Evolutionary conservation across 2,113 vertebrate genomes (phyloP).

Genomic region (Canis aureus): DNA sequence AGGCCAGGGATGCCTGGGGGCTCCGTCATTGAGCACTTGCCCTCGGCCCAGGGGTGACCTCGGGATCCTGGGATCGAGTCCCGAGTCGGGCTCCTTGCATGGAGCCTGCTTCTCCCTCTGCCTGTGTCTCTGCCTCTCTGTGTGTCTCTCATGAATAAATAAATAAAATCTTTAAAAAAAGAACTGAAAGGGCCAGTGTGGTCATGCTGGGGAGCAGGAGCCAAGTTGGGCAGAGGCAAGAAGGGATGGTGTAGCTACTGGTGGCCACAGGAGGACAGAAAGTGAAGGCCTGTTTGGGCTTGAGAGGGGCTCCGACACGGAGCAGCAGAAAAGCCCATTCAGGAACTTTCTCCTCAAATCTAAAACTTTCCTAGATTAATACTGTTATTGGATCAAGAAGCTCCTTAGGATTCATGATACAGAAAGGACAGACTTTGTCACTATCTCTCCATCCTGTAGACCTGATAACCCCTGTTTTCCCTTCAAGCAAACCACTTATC

Average conservation of each 20-base stretch:
- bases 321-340: not conserved
- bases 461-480: not conserved
- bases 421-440: slow-evolving; percentile 35
- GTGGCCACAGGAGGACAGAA: not conserved
- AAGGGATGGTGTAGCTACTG: accelerated
- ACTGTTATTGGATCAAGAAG: not conserved
- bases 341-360: not conserved
- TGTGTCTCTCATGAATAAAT: too few species aligned
- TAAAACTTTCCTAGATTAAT: not conserved
- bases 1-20: too few species aligned
- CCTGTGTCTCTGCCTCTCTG: too few species aligned
- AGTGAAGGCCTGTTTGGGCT: too few species aligned
- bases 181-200: not conserved
- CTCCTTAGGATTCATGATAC: not conserved
- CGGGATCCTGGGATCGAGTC: too few species aligned
- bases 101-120: too few species aligned
- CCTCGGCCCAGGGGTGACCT: too few species aligned
- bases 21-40: too few species aligned
- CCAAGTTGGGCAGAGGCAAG: not conserved
- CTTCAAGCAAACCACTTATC: not conserved
- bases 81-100: too few species aligned
- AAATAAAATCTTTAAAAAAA: too few species aligned
- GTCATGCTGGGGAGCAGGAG: not conserved
- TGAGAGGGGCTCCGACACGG: not conserved
- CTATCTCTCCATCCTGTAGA: not conserved